Percentiles rank a stretch among this genome's conserved stretches.
These are phyloP conservation scores for Agelaius tricolor DNA, from an alignment of 2,113 vertebrate species.

Conservation along the genomic window DNA sequence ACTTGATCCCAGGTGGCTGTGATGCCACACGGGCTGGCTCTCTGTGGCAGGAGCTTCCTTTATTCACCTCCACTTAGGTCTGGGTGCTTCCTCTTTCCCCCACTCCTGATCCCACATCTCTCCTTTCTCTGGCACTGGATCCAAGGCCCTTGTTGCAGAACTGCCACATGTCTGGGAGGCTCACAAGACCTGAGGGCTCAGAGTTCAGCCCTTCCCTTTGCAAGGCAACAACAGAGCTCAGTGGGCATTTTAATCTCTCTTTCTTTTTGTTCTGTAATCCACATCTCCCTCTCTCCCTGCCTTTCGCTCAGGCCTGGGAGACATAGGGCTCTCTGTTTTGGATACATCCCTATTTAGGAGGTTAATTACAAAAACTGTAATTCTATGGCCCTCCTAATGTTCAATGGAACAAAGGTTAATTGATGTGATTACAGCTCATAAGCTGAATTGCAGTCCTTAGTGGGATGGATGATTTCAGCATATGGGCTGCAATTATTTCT, in stretches of 20 bases:
- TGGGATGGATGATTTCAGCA: conserved; percentile 50
- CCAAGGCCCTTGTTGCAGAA: not conserved
- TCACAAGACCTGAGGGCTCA: accelerated
- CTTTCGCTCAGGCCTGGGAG: not conserved
- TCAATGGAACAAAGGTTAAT: conserved; percentile 61
- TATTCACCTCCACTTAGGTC: not conserved
- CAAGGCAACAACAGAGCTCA: not conserved
- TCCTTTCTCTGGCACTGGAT: not conserved
- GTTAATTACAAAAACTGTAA: conserved; percentile 55
- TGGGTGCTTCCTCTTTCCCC: not conserved
- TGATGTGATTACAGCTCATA: conserved; percentile 46
- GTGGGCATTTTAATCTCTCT: not conserved
- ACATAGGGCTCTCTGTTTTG: conserved; percentile 14
- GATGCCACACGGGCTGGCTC: accelerated
- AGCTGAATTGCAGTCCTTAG: conserved; percentile 45
- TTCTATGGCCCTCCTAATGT: conserved; percentile 36
- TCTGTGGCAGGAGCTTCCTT: not conserved
- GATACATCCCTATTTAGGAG: conserved; percentile 26
- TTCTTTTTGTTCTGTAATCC: not conserved
- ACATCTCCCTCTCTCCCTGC: not conserved
- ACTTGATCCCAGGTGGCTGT: not conserved
- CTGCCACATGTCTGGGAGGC: accelerated
- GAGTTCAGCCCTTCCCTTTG: not conserved
- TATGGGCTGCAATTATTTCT: conserved; percentile 48
- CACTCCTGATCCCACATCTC: accelerated